Evolutionary conservation across 1,140 invertebrate genomes (phyloP).

Genomic region (Bicyclus anynana): DNA sequence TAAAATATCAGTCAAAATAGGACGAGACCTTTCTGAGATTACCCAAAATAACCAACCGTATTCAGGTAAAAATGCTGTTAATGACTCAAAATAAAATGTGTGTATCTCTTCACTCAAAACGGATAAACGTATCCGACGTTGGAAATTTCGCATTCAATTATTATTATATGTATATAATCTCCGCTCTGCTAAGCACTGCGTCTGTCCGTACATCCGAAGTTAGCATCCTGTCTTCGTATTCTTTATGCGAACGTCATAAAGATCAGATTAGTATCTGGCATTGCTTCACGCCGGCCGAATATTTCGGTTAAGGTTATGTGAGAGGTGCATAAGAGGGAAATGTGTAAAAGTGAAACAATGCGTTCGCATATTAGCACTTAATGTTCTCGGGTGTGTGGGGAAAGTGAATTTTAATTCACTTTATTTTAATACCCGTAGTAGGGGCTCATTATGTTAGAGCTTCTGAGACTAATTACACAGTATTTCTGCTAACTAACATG

Average conservation of each 20-base stretch:
- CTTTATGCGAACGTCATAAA: constrained; percentile 6
- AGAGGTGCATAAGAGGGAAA: constrained; percentile 18
- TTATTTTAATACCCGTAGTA: no score
- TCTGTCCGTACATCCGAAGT: constrained; percentile 19
- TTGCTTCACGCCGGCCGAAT: constrained; percentile 36
- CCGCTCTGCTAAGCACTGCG: constrained; percentile 49
- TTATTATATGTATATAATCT: no score
- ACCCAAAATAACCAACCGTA: no score
- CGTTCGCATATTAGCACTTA: constrained; percentile 11
- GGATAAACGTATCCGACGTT: background rate
- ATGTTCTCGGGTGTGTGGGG: constrained; percentile 13
- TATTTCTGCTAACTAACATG: no score
- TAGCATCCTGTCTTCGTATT: constrained; percentile 3
- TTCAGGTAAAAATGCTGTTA: no score
- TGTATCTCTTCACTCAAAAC: background rate
- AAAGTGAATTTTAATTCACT: constrained; percentile 21
- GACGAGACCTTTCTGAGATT: no score
- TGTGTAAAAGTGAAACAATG: constrained; percentile 26
- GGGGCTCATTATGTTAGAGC: no score
- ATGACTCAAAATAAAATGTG: background rate
- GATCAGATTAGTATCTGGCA: background rate
- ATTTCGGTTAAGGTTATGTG: constrained; percentile 38
- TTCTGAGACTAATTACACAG: no score
- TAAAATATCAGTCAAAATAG: no score
- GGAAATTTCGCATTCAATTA: constrained; percentile 27